Percentiles rank a stretch among this genome's conserved stretches.
Conservation (phyloP, 2,113 vertebrate species). For the Chaenogobius annularis region DNA sequence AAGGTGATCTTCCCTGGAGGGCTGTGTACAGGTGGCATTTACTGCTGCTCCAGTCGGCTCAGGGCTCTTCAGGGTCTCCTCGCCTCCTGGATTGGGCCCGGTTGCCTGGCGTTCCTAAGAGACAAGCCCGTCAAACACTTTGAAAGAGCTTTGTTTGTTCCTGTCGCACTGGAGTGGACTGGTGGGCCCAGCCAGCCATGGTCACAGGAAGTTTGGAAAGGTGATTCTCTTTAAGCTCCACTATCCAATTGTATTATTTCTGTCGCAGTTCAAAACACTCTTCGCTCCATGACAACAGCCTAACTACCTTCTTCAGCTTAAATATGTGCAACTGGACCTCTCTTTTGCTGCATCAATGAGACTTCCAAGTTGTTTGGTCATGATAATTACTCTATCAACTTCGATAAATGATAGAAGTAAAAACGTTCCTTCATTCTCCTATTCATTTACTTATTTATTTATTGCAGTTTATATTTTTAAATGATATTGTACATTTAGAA, state of each 20-base stretch:
- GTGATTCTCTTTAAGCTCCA: conserved; percentile 21
- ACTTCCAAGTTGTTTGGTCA: background rate
- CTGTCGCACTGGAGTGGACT: conserved; percentile 15
- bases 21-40: conserved; percentile 10
- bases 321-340: background rate
- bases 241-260: background rate
- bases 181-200: background rate
- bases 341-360: background rate
- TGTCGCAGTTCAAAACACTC: conserved; percentile 20
- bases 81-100: conserved; percentile 17
- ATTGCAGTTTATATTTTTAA: too few species aligned
- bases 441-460: too few species aligned
- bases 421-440: background rate
- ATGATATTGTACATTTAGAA: too few species aligned
- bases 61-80: conserved; percentile 14
- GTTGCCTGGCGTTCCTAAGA: conserved; percentile 28
- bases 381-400: too few species aligned
- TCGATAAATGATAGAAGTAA: too few species aligned
- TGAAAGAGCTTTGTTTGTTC: conserved; percentile 45
- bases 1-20: conserved; percentile 13
- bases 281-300: background rate
- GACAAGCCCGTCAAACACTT: conserved; percentile 36
- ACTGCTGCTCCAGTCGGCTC: conserved; percentile 15
- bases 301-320: background rate
- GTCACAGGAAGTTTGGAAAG: conserved; percentile 4